Conservation (phyloP, 2,113 vertebrate species). For the Corythoichthys haematopterus region DNA sequence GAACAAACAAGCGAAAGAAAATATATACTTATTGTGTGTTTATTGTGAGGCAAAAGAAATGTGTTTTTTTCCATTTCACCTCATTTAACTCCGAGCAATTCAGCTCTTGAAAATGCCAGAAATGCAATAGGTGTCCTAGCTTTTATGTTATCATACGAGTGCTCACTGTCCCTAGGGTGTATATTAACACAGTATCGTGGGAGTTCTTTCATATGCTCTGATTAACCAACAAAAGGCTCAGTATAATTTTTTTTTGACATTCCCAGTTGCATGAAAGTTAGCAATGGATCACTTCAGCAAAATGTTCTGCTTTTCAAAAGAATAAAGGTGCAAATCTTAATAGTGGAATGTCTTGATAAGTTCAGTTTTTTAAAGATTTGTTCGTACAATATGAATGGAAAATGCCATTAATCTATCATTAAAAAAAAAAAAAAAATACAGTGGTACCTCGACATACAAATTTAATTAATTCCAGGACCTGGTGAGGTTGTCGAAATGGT, state of each 20-base stretch:
- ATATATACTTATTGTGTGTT: too few species aligned
- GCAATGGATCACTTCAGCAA: neutral
- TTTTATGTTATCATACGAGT: neutral
- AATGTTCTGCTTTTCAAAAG: neutral
- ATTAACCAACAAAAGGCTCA: neutral
- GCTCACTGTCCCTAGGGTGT: neutral
- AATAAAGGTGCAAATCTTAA: neutral
- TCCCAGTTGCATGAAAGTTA: neutral
- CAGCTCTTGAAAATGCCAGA: neutral
- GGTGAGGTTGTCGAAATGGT: too few species aligned
- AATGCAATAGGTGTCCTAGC: slow-evolving; percentile 4
- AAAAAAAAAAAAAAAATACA: too few species aligned
- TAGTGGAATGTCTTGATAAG: too few species aligned
- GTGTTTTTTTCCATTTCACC: too few species aligned
- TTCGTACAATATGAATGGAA: too few species aligned
- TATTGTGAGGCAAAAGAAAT: too few species aligned
- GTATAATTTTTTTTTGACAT: neutral
- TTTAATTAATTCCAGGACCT: too few species aligned
- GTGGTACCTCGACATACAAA: too few species aligned
- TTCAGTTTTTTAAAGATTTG: too few species aligned
- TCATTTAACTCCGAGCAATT: neutral
- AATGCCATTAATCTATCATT: too few species aligned
- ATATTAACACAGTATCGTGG: slow-evolving; percentile 5
- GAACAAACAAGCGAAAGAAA: too few species aligned
- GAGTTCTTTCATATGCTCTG: neutral